Evolutionary conservation across 2,113 vertebrate species (phyloP).

Genomic region (Oncorhynchus mykiss): DNA sequence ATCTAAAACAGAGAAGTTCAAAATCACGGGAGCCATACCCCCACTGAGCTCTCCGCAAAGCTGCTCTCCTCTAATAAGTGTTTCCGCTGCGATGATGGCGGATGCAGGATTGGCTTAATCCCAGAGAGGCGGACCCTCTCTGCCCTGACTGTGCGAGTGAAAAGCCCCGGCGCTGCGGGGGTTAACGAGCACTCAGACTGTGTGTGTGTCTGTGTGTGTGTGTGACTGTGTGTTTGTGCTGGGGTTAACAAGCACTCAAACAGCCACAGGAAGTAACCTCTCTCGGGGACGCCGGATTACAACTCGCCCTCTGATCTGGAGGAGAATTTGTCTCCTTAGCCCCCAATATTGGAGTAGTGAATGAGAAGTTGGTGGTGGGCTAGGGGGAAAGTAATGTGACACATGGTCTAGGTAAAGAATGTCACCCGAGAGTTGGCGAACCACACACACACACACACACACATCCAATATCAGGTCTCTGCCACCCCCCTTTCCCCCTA

Average conservation of each 20-base stretch:
- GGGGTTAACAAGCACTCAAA: neutral
- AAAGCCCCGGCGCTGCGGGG: constrained; percentile 44
- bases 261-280: constrained; percentile 43
- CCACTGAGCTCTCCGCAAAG: constrained; percentile 35
- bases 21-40: constrained; percentile 17
- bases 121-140: constrained; percentile 28
- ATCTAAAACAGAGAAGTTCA: constrained; percentile 41
- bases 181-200: constrained; percentile 48
- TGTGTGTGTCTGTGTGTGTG: constrained; percentile 52
- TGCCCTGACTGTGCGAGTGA: constrained; percentile 51
- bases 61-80: constrained; percentile 53
- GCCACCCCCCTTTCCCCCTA: neutral
- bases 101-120: constrained; percentile 39
- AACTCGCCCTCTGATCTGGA: neutral
- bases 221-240: constrained; percentile 30
- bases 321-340: neutral
- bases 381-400: neutral
- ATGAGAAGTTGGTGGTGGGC: neutral
- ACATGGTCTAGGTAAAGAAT: neutral
- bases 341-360: neutral
- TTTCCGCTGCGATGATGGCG: constrained; percentile 53
- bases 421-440: neutral
- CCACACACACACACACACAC: neutral
- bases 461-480: too few species aligned
- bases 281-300: constrained; percentile 25